Percentiles rank a stretch among this genome's conserved stretches.
phyloP scores from a whole-genome alignment of 2,888 invertebrate species.

The Ctenicera cuprea region DNA sequence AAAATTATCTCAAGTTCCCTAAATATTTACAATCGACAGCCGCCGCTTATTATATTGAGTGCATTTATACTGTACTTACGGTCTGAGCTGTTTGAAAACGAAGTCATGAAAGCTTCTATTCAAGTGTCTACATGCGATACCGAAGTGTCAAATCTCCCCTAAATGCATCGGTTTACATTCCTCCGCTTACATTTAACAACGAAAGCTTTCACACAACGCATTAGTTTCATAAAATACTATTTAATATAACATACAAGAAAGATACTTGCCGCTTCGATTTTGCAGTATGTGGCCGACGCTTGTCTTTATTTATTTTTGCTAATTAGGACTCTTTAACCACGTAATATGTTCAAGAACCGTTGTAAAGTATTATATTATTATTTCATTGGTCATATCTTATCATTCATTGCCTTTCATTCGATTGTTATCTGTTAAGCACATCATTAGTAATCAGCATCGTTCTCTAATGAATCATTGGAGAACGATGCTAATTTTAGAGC shows the following conservation, averaged over 20 bases:
- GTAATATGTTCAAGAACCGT: too few species aligned
- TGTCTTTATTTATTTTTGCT: background rate
- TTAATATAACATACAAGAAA: background rate
- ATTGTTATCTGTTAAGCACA: too few species aligned
- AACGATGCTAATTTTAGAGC: background rate
- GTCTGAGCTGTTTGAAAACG: conserved; percentile 6
- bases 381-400: too few species aligned
- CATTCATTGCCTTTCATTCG: too few species aligned
- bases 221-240: conserved; percentile 5
- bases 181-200: conserved; percentile 20
- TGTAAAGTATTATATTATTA: too few species aligned
- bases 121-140: conserved; percentile 32
- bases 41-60: background rate
- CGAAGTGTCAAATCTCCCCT: conserved; percentile 34
- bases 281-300: conserved; percentile 1
- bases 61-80: conserved; percentile 1
- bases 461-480: too few species aligned
- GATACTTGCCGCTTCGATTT: background rate
- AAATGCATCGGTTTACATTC: conserved; percentile 36
- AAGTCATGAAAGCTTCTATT: conserved; percentile 38
- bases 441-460: too few species aligned
- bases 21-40: background rate
- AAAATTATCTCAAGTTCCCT: background rate
- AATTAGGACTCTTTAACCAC: background rate
- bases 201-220: conserved; percentile 34